Percentiles rank a stretch among this genome's conserved stretches.
Evolutionary conservation across 92 coral and sea anemone species (phyloP).

Genomic region (Epizoanthus ramosus): DNA sequence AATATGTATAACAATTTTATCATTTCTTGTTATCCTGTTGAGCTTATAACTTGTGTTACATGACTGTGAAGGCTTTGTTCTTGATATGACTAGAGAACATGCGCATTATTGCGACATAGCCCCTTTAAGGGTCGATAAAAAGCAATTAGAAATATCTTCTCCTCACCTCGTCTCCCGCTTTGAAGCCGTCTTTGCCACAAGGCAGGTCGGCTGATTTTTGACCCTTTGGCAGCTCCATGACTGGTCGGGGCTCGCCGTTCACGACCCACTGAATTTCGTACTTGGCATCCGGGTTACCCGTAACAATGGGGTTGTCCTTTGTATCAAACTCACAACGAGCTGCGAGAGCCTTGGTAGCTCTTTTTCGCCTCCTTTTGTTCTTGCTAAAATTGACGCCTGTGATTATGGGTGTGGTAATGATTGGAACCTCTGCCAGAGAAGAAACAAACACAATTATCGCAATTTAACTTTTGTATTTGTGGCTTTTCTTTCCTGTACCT

Average conservation of each 20-base stretch:
- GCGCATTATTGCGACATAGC: too few species aligned
- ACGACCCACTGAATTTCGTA: conserved; percentile 34
- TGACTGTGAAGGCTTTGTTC: too few species aligned
- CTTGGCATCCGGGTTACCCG: conserved; percentile 1
- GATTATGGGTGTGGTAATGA: conserved; percentile 29
- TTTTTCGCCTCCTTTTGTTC: conserved; percentile 13
- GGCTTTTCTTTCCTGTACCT: too few species aligned
- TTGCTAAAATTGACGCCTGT: background rate
- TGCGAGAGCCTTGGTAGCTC: conserved; percentile 8
- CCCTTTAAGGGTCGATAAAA: too few species aligned
- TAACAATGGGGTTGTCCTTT: background rate
- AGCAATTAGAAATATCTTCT: too few species aligned
- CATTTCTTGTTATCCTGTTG: too few species aligned
- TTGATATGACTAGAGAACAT: too few species aligned
- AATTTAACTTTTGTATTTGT: too few species aligned
- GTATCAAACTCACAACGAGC: conserved; percentile 22
- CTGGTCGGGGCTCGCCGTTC: conserved; percentile 15
- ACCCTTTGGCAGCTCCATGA: background rate
- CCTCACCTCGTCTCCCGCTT: conserved; percentile 32
- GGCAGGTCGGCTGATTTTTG: conserved; percentile 21
- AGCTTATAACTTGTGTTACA: too few species aligned
- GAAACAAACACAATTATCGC: background rate
- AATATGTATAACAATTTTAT: too few species aligned
- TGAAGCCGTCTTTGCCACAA: conserved; percentile 31
- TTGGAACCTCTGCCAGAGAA: conserved; percentile 32